phyloP scores from a whole-genome alignment of 2,113 vertebrate species.

The Desmodus rotundus region DNA sequence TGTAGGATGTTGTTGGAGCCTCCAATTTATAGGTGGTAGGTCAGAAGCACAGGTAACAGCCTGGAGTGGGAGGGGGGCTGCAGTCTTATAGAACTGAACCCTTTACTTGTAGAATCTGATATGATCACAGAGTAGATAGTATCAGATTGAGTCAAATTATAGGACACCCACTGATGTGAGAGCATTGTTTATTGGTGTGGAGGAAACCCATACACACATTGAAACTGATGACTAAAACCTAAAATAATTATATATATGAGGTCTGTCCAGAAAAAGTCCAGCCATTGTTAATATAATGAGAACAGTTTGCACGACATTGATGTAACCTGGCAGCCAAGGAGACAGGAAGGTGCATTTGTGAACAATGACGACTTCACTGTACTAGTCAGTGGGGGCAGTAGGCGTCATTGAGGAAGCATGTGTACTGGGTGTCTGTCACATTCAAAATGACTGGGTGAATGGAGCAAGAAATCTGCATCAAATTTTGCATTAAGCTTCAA shows the following conservation, averaged over 20 bases:
- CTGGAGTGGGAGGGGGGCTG: neutral
- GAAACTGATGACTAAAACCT: neutral
- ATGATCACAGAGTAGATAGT: neutral
- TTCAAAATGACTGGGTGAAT: too few species aligned
- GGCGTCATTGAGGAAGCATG: too few species aligned
- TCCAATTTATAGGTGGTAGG: neutral
- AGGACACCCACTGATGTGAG: neutral
- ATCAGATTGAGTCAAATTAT: neutral
- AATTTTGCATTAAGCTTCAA: too few species aligned
- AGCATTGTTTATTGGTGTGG: neutral
- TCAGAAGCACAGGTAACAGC: neutral
- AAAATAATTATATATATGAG: neutral
- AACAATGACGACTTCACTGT: too few species aligned
- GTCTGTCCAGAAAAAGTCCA: too few species aligned
- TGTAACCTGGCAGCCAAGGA: too few species aligned
- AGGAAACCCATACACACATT: neutral
- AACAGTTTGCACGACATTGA: too few species aligned
- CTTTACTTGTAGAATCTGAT: neutral
- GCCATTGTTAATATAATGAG: too few species aligned
- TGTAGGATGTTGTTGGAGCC: neutral
- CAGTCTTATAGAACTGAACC: neutral
- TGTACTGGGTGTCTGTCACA: too few species aligned
- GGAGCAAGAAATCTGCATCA: too few species aligned
- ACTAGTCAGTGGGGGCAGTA: too few species aligned
- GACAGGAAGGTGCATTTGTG: too few species aligned